Conservation (phyloP, 2,797 vertebrate species). For the Lacerta bilineata region DNA sequence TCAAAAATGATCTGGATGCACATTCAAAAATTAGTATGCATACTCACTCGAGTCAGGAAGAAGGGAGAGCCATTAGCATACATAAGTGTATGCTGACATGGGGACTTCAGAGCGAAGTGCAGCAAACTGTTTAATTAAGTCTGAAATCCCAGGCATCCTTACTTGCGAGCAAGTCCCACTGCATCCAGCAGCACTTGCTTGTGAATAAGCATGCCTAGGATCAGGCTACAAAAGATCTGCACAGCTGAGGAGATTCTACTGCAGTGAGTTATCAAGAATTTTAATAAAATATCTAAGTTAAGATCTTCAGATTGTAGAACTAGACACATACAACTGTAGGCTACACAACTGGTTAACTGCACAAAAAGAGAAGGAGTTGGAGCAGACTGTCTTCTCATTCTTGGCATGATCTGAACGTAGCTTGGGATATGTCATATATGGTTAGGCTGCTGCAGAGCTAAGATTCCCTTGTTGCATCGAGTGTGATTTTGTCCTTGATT, state of each 20-base stretch:
- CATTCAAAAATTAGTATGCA: slow-evolving; percentile 20
- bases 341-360: neutral
- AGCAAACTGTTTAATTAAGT: neutral
- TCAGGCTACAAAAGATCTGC: neutral
- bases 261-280: neutral
- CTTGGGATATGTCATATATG: slow-evolving; percentile 66
- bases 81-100: neutral
- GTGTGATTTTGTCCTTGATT: slow-evolving; percentile 73
- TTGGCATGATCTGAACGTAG: slow-evolving; percentile 67
- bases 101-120: neutral
- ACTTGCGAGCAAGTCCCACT: neutral
- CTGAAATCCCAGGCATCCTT: neutral
- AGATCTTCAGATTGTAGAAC: neutral
- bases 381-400: slow-evolving; percentile 54
- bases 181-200: neutral
- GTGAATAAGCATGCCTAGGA: neutral
- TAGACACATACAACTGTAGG: neutral
- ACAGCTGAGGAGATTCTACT: neutral
- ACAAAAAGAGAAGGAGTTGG: slow-evolving; percentile 17
- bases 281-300: neutral
- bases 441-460: slow-evolving; percentile 70
- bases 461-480: slow-evolving; percentile 67
- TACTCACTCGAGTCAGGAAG: neutral
- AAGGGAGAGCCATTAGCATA: neutral
- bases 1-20: neutral